Evolutionary conservation across 2,113 vertebrate species (phyloP), one percentile per base, ranked within the genome.

Genomic region (Bungarus multicinctus): DNA sequence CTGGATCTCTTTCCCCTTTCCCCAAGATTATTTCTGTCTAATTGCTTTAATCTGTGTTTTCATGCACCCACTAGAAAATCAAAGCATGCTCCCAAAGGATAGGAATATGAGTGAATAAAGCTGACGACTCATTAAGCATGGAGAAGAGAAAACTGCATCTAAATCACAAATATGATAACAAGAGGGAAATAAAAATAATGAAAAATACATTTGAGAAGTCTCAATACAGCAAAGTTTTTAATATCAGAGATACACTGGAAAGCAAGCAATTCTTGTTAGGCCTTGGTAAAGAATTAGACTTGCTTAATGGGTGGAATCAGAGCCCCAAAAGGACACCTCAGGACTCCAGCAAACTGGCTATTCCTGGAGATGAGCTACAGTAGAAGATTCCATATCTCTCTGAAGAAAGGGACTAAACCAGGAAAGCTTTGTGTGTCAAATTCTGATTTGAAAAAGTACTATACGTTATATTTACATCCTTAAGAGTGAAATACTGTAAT

Each of bases 1-100:
- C 94, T 93, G 94, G 96, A 93, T 97, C 95, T 96, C 95, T 96
- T 94, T 94, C 96, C 96, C 95, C 96, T 96, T 95, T 95, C 94
- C 96, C 96, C 97, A 96, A 89, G 94, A 96, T 95, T 97, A 96
- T 97, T 97, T 96, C 93, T 96, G 93, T 96, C 96, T 97, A 97
- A 97, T 97, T 97, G 96, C 96, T 97, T 96, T 97, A 96, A 97
- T 98, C 96, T 96, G 96, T 96, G 96, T 97, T 97, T 97, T 97
- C 97, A 97, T 57, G 93, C 89, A 92, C 96, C 96, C 60, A 81
- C 94, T 96, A 96, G 96, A 96, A 97, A 97, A 97, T 94, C 96
- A 97, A 96, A 97, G 96, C 96, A 57, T 94, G 96, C 95, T 97
- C 96, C 96, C 94, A 91, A 93, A 96, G 95, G 95, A 96, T 0